Evolutionary conservation across 2,888 invertebrate genomes (phyloP).

Genomic region (Erebia ligea): DNA sequence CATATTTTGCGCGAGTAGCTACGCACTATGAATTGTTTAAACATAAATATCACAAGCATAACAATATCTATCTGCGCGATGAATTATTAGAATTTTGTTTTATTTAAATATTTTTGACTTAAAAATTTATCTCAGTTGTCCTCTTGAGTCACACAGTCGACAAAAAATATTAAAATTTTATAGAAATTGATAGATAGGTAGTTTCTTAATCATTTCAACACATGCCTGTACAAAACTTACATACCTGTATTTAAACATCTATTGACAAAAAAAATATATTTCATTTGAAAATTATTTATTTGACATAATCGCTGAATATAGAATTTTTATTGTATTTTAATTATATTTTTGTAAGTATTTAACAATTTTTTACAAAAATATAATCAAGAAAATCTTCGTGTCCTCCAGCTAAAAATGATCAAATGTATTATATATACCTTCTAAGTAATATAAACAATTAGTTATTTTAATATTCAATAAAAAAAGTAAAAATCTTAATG

Average conservation of each 20-base stretch:
- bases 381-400: neutral
- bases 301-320: too few species aligned
- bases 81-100: neutral
- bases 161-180: neutral
- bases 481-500: neutral
- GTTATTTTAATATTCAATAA: neutral
- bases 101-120: neutral
- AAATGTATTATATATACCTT: neutral
- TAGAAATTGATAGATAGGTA: neutral
- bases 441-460: neutral
- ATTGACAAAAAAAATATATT: too few species aligned
- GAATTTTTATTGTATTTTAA: neutral
- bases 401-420: neutral
- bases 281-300: too few species aligned
- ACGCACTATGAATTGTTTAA: neutral
- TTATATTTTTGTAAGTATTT: neutral
- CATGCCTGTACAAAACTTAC: neutral
- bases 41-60: neutral
- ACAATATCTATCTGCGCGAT: neutral
- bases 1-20: neutral
- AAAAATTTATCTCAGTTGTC: slow-evolving; percentile 3
- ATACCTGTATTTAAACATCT: too few species aligned
- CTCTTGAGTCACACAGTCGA: neutral
- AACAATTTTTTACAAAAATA: neutral
- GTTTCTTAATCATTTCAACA: neutral